These are phyloP conservation scores for Forbesichthys papilliferus DNA, from an alignment of 2,113 vertebrate genomes.

Conservation along the genomic window DNA sequence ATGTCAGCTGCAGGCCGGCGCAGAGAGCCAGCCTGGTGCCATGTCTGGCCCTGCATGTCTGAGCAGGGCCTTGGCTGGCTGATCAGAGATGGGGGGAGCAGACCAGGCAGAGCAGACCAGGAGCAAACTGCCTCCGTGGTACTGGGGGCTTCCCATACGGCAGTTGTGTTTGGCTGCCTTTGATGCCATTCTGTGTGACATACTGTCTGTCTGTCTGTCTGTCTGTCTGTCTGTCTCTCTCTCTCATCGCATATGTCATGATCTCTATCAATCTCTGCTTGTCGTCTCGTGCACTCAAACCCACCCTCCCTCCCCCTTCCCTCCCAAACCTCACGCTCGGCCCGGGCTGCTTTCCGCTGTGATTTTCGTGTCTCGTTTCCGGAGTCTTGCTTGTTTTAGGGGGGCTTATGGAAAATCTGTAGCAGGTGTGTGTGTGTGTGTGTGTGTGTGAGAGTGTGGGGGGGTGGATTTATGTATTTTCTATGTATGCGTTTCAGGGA, in stretches of 20 bases:
- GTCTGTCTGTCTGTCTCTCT: constrained; percentile 19
- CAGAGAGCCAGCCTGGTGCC: constrained; percentile 53
- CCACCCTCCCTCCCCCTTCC: background rate
- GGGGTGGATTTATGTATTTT: constrained; percentile 47
- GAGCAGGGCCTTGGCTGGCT: constrained; percentile 56
- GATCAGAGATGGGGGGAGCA: constrained; percentile 45
- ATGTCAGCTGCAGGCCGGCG: constrained; percentile 61
- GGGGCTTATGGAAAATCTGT: constrained; percentile 64
- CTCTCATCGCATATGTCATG: background rate
- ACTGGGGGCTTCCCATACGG: constrained; percentile 47
- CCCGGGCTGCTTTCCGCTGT: constrained; percentile 36
- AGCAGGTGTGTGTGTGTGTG: constrained; percentile 63
- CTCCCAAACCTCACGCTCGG: background rate
- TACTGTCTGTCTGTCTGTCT: constrained; percentile 1
- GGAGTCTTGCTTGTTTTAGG: constrained; percentile 46
- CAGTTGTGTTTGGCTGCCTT: constrained; percentile 43
- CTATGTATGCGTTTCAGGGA: constrained; percentile 62
- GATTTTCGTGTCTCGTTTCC: constrained; percentile 45
- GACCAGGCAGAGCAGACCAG: constrained; percentile 23
- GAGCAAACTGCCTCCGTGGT: constrained; percentile 42
- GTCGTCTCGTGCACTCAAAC: background rate
- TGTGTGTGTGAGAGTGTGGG: constrained; percentile 58
- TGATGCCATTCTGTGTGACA: constrained; percentile 9
- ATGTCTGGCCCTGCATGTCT: constrained; percentile 58
- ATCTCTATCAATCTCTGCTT: background rate